These are phyloP conservation scores for Peromyscus attwateri DNA, from an alignment of 2,797 vertebrate genomes.

Conservation along the genomic window DNA sequence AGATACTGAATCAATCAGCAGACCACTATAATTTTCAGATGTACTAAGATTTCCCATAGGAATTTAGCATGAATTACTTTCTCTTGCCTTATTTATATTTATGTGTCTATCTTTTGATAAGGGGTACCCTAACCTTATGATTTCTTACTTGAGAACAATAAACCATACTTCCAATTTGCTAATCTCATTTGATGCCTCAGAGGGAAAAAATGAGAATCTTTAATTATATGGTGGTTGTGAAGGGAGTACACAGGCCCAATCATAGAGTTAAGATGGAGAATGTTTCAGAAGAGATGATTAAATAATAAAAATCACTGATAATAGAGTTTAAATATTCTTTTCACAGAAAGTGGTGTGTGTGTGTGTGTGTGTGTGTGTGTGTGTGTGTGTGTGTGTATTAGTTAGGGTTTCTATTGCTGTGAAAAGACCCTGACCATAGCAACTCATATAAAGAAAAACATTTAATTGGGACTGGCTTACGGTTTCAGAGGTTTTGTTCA, in stretches of 20 bases:
- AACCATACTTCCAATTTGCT: neutral
- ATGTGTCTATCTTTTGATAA: conserved; percentile 27
- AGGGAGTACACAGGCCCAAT: neutral
- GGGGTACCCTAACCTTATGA: neutral
- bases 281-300: conserved; percentile 15
- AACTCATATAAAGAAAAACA: neutral
- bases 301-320: neutral
- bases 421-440: neutral
- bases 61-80: neutral
- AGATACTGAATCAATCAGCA: conserved; percentile 6
- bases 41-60: neutral
- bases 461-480: neutral
- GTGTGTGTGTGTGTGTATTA: neutral
- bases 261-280: neutral
- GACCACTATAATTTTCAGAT: neutral
- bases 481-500: neutral
- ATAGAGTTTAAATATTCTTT: neutral
- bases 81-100: neutral
- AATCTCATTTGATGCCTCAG: conserved; percentile 20
- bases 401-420: neutral
- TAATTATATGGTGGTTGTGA: neutral
- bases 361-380: neutral
- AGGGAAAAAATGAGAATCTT: neutral
- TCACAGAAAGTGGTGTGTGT: neutral
- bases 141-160: conserved; percentile 36